Percentiles rank a stretch among this genome's conserved stretches.
Evolutionary conservation across 2,797 vertebrate genomes (phyloP).

Genomic region (Tragopan temminckii): DNA sequence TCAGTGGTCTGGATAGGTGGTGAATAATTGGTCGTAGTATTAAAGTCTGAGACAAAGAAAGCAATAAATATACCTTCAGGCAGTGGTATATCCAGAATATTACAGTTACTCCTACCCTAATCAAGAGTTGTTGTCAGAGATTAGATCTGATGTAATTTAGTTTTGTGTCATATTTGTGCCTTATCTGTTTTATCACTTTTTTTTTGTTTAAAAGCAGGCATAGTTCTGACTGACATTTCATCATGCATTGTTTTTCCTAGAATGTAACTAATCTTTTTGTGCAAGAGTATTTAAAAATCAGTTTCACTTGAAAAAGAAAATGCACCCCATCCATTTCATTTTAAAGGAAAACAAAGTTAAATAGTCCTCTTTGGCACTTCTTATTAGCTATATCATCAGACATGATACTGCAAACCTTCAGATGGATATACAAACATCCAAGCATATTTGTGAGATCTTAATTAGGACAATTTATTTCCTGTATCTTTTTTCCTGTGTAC

Average conservation of each 20-base stretch:
- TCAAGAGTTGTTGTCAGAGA: not conserved
- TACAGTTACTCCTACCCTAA: not conserved
- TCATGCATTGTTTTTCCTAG: not conserved
- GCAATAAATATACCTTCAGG: not conserved
- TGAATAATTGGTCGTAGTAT: no score
- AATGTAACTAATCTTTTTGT: not conserved
- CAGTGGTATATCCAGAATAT: not conserved
- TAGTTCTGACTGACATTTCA: not conserved
- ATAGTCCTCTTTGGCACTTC: rapidly evolving
- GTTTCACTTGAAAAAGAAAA: not conserved
- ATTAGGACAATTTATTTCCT: not conserved
- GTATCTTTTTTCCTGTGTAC: not conserved
- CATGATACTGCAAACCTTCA: not conserved
- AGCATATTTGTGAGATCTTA: not conserved
- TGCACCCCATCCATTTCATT: not conserved
- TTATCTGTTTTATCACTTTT: not conserved
- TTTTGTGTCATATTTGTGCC: not conserved
- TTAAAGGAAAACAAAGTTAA: not conserved
- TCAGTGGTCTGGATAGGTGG: no score
- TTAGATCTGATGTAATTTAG: not conserved
- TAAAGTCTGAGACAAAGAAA: not conserved
- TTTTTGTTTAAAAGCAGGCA: not conserved
- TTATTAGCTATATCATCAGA: not conserved
- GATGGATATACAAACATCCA: not conserved
- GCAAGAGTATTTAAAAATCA: not conserved